These are phyloP conservation scores for Apamea monoglypha DNA, from an alignment of 2,888 invertebrate genomes.

Conservation along the genomic window DNA sequence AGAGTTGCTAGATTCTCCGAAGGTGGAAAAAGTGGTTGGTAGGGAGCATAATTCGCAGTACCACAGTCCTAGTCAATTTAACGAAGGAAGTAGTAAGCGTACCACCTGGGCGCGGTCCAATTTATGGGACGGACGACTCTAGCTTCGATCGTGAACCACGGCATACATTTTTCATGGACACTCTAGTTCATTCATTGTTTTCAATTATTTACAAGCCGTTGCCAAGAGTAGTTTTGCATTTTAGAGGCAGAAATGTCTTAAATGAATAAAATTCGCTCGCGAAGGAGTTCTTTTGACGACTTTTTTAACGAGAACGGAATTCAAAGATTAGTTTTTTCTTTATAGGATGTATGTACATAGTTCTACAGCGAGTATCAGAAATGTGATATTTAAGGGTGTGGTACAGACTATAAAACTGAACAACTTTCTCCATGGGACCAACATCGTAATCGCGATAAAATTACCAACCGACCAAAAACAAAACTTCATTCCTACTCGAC, in stretches of 20 bases:
- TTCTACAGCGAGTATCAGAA: too few relatives aligned
- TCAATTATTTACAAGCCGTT: constrained; percentile 57
- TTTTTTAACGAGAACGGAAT: background rate
- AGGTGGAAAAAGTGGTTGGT: constrained; percentile 47
- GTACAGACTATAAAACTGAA: background rate
- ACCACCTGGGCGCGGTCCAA: constrained; percentile 77
- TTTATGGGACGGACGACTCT: constrained; percentile 75
- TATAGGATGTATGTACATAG: background rate
- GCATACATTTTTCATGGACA: constrained; percentile 60
- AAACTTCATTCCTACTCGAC: too few relatives aligned
- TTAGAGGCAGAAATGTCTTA: constrained; percentile 29
- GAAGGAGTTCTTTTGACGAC: background rate
- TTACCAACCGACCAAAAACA: too few relatives aligned
- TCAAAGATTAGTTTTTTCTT: background rate
- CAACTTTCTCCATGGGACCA: background rate
- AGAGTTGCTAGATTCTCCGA: constrained; percentile 41
- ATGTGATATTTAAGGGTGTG: background rate
- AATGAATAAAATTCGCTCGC: background rate
- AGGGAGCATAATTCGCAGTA: constrained; percentile 40
- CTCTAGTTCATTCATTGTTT: constrained; percentile 54
- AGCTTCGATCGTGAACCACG: constrained; percentile 66
- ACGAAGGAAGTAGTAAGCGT: constrained; percentile 62
- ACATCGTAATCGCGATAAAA: background rate
- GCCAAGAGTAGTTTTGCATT: constrained; percentile 47
- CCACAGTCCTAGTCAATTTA: constrained; percentile 66